A percentile compares a stretch with the other conserved stretches of the same genome.
These are phyloP conservation scores for Drosophila parvula DNA, from an alignment of 1,140 invertebrate species.

Conservation along the genomic window DNA sequence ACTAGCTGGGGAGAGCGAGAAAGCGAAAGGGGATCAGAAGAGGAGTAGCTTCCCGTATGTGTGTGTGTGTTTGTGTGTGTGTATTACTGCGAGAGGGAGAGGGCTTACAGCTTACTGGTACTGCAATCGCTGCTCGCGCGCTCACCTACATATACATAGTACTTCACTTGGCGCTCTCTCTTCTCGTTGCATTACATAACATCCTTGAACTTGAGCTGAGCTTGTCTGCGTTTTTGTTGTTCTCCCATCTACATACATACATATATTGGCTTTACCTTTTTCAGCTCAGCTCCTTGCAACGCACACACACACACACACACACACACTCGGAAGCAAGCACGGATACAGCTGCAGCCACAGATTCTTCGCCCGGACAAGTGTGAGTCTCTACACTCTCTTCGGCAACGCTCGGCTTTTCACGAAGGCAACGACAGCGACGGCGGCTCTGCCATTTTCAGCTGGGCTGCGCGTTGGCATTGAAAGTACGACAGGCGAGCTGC, in stretches of 20 bases:
- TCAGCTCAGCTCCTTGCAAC: constrained; percentile 35
- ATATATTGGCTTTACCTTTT: constrained; percentile 21
- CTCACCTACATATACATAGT: constrained; percentile 15
- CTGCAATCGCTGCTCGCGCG: constrained; percentile 30
- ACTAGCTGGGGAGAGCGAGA: constrained; percentile 21
- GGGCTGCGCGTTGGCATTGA: constrained; percentile 73
- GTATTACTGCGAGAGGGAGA: constrained; percentile 24
- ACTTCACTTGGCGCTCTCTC: constrained; percentile 11
- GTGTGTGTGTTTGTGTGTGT: neutral
- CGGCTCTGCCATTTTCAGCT: constrained; percentile 60
- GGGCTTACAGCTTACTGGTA: constrained; percentile 3
- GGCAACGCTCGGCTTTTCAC: constrained; percentile 46
- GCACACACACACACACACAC: neutral
- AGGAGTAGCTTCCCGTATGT: constrained; percentile 9
- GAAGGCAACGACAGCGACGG: constrained; percentile 16
- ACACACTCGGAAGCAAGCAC: neutral
- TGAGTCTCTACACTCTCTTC: constrained; percentile 24
- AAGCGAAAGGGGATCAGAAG: constrained; percentile 50
- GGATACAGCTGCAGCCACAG: neutral
- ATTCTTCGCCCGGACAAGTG: constrained; percentile 16
- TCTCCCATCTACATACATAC: constrained; percentile 1
- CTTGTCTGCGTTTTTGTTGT: constrained; percentile 52
- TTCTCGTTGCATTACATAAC: constrained; percentile 76
- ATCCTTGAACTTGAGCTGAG: constrained; percentile 83
- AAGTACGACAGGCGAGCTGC: constrained; percentile 72